phyloP scores from a whole-genome alignment of 37 sponge, comb jelly and placozoan species.

The Axinella damicornis region DNA sequence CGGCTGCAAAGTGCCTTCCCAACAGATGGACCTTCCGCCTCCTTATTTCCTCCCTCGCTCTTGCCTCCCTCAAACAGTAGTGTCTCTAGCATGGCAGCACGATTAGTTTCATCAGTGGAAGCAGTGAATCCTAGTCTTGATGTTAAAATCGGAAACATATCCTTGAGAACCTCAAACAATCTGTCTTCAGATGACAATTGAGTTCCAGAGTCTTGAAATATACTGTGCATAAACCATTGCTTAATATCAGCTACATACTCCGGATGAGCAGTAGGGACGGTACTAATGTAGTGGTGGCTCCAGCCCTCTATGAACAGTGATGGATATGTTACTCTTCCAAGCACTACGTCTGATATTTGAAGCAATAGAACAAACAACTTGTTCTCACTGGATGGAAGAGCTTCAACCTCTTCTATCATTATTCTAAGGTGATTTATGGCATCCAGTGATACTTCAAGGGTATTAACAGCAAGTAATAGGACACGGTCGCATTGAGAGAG shows the following conservation, averaged over 20 bases:
- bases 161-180: not conserved
- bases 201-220: no score
- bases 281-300: conserved; percentile 57
- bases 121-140: not conserved
- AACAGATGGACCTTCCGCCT: not conserved
- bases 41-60: no score
- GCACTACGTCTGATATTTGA: conserved; percentile 52
- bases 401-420: conserved; percentile 71
- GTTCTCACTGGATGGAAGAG: not conserved
- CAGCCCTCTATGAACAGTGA: conserved; percentile 77
- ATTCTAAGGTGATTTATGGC: conserved; percentile 64
- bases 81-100: conserved; percentile 7
- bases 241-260: not conserved
- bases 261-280: not conserved
- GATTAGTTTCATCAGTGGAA: not conserved
- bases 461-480: not conserved
- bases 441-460: conserved; percentile 12
- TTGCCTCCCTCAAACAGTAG: conserved; percentile 58
- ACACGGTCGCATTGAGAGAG: not conserved
- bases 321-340: conserved; percentile 59
- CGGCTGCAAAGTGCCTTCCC: conserved; percentile 12
- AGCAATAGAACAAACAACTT: conserved; percentile 68
- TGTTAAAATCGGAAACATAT: conserved; percentile 1
- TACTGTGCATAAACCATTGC: conserved; percentile 9
- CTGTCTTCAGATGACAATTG: not conserved